Evolutionary conservation across 2,797 vertebrate genomes (phyloP).

Genomic region (Buphagus erythrorhynchus): DNA sequence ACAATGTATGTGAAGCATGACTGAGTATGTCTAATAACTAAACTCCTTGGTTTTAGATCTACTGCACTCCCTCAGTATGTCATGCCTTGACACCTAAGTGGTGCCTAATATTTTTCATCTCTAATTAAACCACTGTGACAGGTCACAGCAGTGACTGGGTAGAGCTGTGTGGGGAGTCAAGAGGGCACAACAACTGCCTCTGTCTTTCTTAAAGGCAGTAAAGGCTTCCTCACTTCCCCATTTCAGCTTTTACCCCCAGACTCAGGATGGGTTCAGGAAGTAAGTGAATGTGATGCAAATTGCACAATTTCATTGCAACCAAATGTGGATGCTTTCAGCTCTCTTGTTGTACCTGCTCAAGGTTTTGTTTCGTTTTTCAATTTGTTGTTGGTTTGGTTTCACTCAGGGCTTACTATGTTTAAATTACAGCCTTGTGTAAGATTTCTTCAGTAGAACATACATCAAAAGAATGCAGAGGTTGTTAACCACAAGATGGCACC

Average conservation of each 20-base stretch:
- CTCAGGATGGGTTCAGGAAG: background rate
- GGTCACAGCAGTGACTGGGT: background rate
- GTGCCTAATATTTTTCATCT: background rate
- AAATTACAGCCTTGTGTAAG: background rate
- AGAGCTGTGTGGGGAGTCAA: fast-evolving
- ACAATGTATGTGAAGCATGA: background rate
- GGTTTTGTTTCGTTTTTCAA: background rate
- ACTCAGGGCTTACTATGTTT: background rate
- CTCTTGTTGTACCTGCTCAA: background rate
- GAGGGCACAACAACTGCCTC: background rate
- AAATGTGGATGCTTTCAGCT: background rate
- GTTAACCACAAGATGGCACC: background rate
- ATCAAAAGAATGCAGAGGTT: background rate
- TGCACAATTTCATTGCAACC: background rate
- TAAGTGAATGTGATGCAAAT: background rate
- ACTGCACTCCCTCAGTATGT: background rate
- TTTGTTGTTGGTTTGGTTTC: background rate
- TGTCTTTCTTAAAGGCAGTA: background rate
- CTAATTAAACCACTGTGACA: background rate
- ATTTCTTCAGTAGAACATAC: background rate
- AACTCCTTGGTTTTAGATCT: background rate
- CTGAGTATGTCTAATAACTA: fast-evolving
- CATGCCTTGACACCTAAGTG: background rate
- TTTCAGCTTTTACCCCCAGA: background rate
- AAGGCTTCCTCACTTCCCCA: background rate